phyloP scores from a whole-genome alignment of 2,113 vertebrate genomes.

The Toxotes chatareus region DNA sequence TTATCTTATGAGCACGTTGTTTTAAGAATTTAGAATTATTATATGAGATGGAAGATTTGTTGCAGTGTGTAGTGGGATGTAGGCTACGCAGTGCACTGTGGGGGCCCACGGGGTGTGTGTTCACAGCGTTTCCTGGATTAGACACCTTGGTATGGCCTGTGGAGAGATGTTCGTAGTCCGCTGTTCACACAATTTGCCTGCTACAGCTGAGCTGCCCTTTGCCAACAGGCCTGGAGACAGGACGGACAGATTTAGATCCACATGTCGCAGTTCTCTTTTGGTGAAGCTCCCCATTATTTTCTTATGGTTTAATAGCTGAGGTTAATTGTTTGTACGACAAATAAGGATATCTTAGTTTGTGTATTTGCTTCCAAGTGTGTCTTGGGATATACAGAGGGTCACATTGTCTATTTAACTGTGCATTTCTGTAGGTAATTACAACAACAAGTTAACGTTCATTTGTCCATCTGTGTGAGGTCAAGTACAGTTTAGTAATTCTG shows the following conservation, averaged over 20 bases:
- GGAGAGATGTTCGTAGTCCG: slow-evolving; percentile 79
- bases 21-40: background rate
- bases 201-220: slow-evolving; percentile 84
- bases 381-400: background rate
- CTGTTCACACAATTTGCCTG: slow-evolving; percentile 82
- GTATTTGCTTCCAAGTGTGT: background rate
- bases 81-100: slow-evolving; percentile 59
- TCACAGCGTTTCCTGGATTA: slow-evolving; percentile 83
- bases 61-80: slow-evolving; percentile 33
- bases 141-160: slow-evolving; percentile 82
- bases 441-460: slow-evolving; percentile 28
- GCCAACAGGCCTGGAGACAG: slow-evolving; percentile 76
- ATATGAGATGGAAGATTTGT: slow-evolving; percentile 26
- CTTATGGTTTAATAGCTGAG: background rate
- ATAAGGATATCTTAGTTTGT: background rate
- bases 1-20: background rate
- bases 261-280: slow-evolving; percentile 60
- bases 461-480: slow-evolving; percentile 33
- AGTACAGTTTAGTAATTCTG: slow-evolving; percentile 5
- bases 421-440: slow-evolving; percentile 15
- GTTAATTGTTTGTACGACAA: background rate
- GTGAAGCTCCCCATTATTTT: slow-evolving; percentile 41
- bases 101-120: slow-evolving; percentile 79
- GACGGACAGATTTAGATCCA: slow-evolving; percentile 78
- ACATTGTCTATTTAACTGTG: slow-evolving; percentile 11